Evolutionary conservation across 1,140 invertebrate genomes (phyloP).

Genomic region (Drosophila jambulina): DNA sequence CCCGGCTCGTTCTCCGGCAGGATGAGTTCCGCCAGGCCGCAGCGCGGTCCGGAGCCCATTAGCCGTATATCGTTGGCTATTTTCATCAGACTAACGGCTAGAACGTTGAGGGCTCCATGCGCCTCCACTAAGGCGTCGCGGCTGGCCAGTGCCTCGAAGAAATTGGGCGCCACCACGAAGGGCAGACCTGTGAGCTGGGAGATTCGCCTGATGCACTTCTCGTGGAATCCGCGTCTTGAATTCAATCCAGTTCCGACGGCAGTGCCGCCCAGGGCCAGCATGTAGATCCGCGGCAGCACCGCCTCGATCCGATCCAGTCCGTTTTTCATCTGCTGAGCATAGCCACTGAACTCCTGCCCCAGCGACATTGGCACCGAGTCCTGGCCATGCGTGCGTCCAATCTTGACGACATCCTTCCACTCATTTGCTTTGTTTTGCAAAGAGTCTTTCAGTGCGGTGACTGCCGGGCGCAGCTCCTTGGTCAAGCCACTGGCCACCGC

Average conservation of each 20-base stretch:
- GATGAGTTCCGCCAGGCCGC: slow-evolving; percentile 96
- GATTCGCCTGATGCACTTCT: slow-evolving; percentile 95
- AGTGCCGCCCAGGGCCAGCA: slow-evolving; percentile 97
- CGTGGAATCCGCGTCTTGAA: slow-evolving; percentile 92
- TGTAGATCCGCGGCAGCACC: slow-evolving; percentile 93
- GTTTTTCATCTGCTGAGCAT: slow-evolving; percentile 93
- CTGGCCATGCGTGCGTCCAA: slow-evolving; percentile 93
- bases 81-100: slow-evolving; percentile 98
- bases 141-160: slow-evolving; percentile 98
- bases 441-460: slow-evolving; percentile 90
- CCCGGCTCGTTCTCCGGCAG: slow-evolving; percentile 99
- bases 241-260: slow-evolving; percentile 99
- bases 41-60: slow-evolving; percentile 97
- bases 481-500: slow-evolving; percentile 96
- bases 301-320: slow-evolving; percentile 94
- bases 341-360: slow-evolving; percentile 99
- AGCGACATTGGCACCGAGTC: slow-evolving; percentile 98
- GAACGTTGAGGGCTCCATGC: slow-evolving; percentile 96
- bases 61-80: slow-evolving; percentile 98
- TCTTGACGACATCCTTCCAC: slow-evolving; percentile 97
- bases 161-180: slow-evolving; percentile 97
- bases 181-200: slow-evolving; percentile 91
- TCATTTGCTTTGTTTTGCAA: slow-evolving; percentile 92
- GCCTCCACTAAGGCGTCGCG: slow-evolving; percentile 98
- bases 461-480: slow-evolving; percentile 91